Conservation (phyloP, 2,888 invertebrate genomes). For the Cerceris rybyensis region DNA sequence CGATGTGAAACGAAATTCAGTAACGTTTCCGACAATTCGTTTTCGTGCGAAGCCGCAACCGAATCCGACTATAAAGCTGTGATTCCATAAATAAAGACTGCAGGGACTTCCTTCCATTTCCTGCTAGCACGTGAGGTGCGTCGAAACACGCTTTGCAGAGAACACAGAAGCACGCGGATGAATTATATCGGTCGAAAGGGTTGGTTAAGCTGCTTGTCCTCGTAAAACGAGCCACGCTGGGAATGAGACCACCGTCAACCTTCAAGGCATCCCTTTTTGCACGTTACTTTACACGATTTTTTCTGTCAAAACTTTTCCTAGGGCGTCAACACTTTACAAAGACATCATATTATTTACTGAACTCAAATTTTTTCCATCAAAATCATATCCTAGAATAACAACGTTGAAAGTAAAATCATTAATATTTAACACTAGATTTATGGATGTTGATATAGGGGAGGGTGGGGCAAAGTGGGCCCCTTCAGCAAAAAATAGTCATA, state of each 20-base stretch:
- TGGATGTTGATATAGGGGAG: too few species aligned
- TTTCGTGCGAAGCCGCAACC: constrained; percentile 7
- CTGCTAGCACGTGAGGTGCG: constrained; percentile 45
- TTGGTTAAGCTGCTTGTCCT: constrained; percentile 71
- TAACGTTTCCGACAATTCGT: constrained; percentile 3
- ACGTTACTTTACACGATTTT: constrained; percentile 29
- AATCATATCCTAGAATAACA: too few species aligned
- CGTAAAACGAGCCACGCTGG: constrained; percentile 58
- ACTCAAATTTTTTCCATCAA: too few species aligned
- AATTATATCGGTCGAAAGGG: constrained; percentile 67
- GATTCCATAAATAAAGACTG: constrained; percentile 77
- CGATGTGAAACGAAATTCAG: constrained; percentile 6
- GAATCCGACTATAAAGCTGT: constrained; percentile 62
- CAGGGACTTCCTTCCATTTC: constrained; percentile 54
- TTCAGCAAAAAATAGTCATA: too few species aligned
- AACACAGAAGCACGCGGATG: constrained; percentile 56
- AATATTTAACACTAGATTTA: too few species aligned
- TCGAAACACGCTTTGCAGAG: constrained; percentile 36
- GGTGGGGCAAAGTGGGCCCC: too few species aligned
- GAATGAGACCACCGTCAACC: constrained; percentile 52
- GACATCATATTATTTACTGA: too few species aligned
- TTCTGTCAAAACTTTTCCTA: constrained; percentile 51
- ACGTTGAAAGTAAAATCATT: too few species aligned
- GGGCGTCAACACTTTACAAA: too few species aligned
- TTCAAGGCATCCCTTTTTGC: constrained; percentile 31